Base-by-base conservation (phyloP, 1,140 invertebrate genomes). In the Saccostrea cuccullata region DNA sequence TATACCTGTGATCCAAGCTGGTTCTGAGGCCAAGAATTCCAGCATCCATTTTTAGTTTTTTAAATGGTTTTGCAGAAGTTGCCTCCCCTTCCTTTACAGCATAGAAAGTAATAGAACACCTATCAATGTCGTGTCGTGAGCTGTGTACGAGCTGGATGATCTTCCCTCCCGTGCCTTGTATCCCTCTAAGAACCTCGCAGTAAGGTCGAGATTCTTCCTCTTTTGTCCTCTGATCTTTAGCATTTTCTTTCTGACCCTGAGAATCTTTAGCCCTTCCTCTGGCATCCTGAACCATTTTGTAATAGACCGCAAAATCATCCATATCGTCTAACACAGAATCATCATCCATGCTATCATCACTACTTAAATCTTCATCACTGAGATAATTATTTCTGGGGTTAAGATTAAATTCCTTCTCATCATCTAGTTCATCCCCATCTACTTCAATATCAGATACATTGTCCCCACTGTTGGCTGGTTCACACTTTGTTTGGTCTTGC, bases 31-130 rank as follows among this genome's bases (percentile, higher is more conserved):
- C 84, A 3, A 60, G 20, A 15, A 85, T 85, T 17, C 84, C 84
- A 15, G 84, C 84, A 36, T 85, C 55, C 47, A 85, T 9, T 26
- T 64, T 56, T 13, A 85, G 30, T 12, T n/a, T 60, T 85, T 85
- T 85, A 26, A 60, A 85, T 2, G 84, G 84, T 64, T 85, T 58
- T 8, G 56, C 12, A 30, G 26, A 36, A 0, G 23, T 36, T 12
- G 13, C 70, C 11, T 36, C 70, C 2, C 30, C 70, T 2, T 77
- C 70, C 23, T 77, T 77, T 17, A 77, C 70, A 77, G 70, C 23
- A 77, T 77, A 77, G 23, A 77, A 30, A 77, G 70, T 26, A 13
- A 77, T 36, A 8, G 13, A 2, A 77, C 70, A 77, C 30, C 30
- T 77, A 15, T 77, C 70, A 5, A 3, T 26, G 5, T 64, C 58